These are phyloP conservation scores for Drosophila merina DNA, from an alignment of 2,888 invertebrate species.

Conservation along the genomic window DNA sequence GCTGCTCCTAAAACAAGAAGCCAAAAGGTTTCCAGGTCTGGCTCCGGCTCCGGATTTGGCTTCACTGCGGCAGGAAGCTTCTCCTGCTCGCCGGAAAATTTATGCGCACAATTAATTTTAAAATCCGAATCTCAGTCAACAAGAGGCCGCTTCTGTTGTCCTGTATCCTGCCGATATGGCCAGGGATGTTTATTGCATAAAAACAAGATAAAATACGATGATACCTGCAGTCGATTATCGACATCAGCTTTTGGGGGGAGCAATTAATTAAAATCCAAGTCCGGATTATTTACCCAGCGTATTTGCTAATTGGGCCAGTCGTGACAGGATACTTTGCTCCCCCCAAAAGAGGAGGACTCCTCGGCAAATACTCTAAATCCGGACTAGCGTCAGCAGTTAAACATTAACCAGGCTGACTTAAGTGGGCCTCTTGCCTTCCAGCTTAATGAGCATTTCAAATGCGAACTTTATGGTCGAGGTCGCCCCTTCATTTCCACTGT, in stretches of 20 bases:
- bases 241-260: not conserved
- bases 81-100: slow-evolving; percentile 49
- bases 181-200: slow-evolving; percentile 25
- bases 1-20: slow-evolving; percentile 30
- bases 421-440: slow-evolving; percentile 47
- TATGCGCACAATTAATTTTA: slow-evolving; percentile 78
- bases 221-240: slow-evolving; percentile 47
- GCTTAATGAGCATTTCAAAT: slow-evolving; percentile 70
- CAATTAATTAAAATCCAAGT: slow-evolving; percentile 69
- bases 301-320: slow-evolving; percentile 62
- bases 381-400: slow-evolving; percentile 51
- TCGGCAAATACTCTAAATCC: slow-evolving; percentile 22
- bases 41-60: slow-evolving; percentile 5
- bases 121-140: slow-evolving; percentile 70
- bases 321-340: slow-evolving; percentile 47
- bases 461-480: slow-evolving; percentile 57
- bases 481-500: slow-evolving; percentile 2
- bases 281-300: slow-evolving; percentile 53
- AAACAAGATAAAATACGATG: slow-evolving; percentile 32
- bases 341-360: slow-evolving; percentile 11
- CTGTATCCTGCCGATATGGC: not conserved
- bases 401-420: slow-evolving; percentile 53
- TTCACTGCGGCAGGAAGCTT: slow-evolving; percentile 8
- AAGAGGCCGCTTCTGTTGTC: slow-evolving; percentile 34
- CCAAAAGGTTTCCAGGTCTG: slow-evolving; percentile 63